Conservation (phyloP, 2,797 vertebrate species). For the Cynodonichthys magdalenae region DNA sequence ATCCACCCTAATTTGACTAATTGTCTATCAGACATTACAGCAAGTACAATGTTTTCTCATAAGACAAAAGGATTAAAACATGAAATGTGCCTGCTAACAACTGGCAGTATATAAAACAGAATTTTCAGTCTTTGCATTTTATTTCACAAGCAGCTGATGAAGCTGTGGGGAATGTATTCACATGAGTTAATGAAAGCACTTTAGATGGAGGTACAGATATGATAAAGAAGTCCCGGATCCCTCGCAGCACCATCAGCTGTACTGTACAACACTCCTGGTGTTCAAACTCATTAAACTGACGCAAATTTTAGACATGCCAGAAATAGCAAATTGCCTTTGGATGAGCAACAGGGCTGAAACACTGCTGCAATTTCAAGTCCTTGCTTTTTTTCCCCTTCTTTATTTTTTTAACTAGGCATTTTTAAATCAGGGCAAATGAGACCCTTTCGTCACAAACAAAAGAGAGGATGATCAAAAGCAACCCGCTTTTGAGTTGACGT, state of each 20-base stretch:
- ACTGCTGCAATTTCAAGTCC: conserved; percentile 3
- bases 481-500: not conserved
- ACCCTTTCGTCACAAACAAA: not conserved
- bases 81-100: conserved; percentile 25
- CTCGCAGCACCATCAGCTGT: conserved; percentile 19
- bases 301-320: conserved; percentile 22
- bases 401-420: not conserved
- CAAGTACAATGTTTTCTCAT: conserved; percentile 33
- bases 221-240: conserved; percentile 37
- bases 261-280: conserved; percentile 21
- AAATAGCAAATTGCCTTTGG: conserved; percentile 16
- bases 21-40: conserved; percentile 42
- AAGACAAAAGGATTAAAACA: conserved; percentile 44
- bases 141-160: conserved; percentile 33
- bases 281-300: conserved; percentile 38
- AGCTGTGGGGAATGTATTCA: conserved; percentile 52
- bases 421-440: conserved; percentile 1
- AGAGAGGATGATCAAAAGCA: conserved; percentile 1
- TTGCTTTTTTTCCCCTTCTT: conserved; percentile 2
- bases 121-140: conserved; percentile 41
- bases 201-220: conserved; percentile 56
- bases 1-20: conserved; percentile 29
- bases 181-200: conserved; percentile 52
- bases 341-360: conserved; percentile 5
- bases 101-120: conserved; percentile 41